Evolutionary conservation across 1,140 invertebrate species (phyloP).

Genomic region (Macrosteles quadrilineatus): DNA sequence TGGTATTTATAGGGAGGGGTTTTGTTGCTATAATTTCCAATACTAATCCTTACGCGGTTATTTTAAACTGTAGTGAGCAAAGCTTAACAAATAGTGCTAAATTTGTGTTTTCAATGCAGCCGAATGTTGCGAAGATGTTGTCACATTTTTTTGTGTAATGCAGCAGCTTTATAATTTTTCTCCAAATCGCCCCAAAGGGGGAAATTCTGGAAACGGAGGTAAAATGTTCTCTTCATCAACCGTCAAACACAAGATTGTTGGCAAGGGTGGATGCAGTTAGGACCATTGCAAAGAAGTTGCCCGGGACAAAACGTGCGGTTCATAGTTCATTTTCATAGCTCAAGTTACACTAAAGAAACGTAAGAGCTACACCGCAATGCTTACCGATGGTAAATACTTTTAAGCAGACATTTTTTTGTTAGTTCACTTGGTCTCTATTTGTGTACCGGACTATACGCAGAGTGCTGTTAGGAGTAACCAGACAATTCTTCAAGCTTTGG

Average conservation of each 20-base stretch:
- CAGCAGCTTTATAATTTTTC: not conserved
- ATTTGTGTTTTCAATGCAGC: not conserved
- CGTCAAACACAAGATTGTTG: not conserved
- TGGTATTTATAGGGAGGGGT: not conserved
- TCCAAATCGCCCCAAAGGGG: not conserved
- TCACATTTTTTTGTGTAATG: constrained; percentile 8
- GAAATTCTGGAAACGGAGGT: not conserved
- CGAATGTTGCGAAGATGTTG: not conserved
- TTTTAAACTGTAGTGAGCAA: not conserved
- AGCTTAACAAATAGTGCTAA: too few relatives aligned
- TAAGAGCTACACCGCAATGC: too few relatives aligned
- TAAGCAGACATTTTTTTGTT: too few relatives aligned
- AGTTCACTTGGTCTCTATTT: too few relatives aligned
- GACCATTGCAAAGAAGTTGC: not conserved
- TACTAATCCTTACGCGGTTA: not conserved
- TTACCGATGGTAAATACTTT: too few relatives aligned
- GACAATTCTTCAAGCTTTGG: too few relatives aligned
- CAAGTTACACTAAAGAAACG: too few relatives aligned
- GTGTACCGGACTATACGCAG: too few relatives aligned
- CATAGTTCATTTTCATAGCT: too few relatives aligned
- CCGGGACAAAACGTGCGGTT: not conserved
- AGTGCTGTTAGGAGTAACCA: too few relatives aligned
- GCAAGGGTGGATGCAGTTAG: not conserved
- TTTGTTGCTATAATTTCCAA: not conserved
- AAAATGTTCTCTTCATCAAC: not conserved